A percentile compares a stretch with the other conserved stretches of the same genome.
Evolutionary conservation across 2,797 vertebrate species (phyloP).

Genomic region (Semotilus atromaculatus): DNA sequence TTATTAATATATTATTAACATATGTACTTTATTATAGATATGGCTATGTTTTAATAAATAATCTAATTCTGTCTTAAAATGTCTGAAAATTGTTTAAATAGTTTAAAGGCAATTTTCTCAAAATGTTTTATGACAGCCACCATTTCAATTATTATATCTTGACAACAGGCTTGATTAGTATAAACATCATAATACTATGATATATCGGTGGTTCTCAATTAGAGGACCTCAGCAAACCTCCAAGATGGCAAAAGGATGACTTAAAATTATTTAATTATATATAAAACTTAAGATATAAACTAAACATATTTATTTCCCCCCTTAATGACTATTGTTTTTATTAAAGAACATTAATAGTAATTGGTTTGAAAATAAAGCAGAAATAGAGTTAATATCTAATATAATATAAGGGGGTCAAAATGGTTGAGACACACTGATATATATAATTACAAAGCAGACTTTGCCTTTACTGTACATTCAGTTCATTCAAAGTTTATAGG

Average conservation of each 20-base stretch:
- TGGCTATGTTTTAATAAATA: neutral
- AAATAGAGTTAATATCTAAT: neutral
- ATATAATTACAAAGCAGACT: too few relatives aligned
- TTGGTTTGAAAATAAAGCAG: neutral
- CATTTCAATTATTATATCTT: neutral
- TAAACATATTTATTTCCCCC: neutral
- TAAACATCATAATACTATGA: neutral
- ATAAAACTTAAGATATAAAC: neutral
- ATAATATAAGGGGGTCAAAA: neutral
- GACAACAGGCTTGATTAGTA: neutral
- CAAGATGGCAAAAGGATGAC: neutral
- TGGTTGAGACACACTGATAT: neutral
- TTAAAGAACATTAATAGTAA: neutral
- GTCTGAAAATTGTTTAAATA: neutral
- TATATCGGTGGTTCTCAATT: neutral
- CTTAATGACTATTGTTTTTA: too few relatives aligned
- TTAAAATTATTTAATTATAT: neutral
- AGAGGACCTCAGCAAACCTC: neutral
- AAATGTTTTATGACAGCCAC: neutral
- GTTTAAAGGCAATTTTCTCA: neutral
- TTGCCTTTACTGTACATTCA: neutral
- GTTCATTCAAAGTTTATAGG: neutral
- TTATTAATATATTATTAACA: neutral
- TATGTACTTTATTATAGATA: neutral
- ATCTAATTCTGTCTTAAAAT: neutral